These are phyloP conservation scores for Eupithecia exiguata DNA, from an alignment of 2,888 invertebrate species.

Conservation along the genomic window DNA sequence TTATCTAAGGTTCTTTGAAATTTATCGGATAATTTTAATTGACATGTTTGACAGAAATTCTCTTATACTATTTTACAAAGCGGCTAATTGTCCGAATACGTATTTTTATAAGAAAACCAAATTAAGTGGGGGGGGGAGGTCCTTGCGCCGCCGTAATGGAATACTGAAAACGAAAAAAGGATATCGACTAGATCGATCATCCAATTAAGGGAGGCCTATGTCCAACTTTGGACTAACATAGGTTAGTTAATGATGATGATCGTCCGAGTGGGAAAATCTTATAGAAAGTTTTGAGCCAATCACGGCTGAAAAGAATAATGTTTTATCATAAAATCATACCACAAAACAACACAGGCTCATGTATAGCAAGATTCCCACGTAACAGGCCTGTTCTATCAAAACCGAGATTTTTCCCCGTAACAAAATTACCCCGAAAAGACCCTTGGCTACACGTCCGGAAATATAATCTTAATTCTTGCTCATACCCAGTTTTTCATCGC, in stretches of 20 bases:
- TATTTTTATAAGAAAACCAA: neutral
- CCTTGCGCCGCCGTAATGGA: neutral
- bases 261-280: neutral
- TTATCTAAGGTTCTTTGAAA: too few species aligned
- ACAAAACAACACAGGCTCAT: neutral
- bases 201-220: too few species aligned
- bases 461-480: conserved; percentile 28
- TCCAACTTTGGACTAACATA: too few species aligned
- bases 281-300: neutral
- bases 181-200: neutral
- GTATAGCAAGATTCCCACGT: neutral
- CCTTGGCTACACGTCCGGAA: conserved; percentile 1
- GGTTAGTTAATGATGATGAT: too few species aligned
- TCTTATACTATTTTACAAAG: too few species aligned
- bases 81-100: neutral
- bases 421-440: conserved; percentile 13
- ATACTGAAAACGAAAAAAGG: neutral
- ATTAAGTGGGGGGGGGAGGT: neutral
- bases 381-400: conserved; percentile 1
- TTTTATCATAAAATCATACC: neutral
- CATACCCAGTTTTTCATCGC: conserved; percentile 34
- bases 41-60: too few species aligned
- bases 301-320: neutral
- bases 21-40: neutral
- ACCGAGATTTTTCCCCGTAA: conserved; percentile 1